Evolutionary conservation across 2,113 vertebrate species (phyloP), one percentile per base, ranked within the genome.

Genomic region (Rissa tridactyla): DNA sequence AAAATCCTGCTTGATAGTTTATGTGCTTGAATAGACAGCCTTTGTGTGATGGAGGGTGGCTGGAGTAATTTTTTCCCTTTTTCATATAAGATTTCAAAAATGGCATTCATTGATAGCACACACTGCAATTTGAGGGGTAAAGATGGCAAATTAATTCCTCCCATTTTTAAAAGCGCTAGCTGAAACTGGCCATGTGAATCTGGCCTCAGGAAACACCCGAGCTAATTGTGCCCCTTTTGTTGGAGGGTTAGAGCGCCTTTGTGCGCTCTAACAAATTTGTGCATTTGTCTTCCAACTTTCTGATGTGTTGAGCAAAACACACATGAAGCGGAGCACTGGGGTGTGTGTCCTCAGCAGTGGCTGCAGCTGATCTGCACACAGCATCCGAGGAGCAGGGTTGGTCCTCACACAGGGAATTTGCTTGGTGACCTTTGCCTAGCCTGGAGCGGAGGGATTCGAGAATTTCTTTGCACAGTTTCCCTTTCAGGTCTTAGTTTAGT

Each of bases 41-140:
- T 61, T 42, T 25, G n/a, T 4, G 0, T 36, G 62, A 40, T 0
- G 2, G 12, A 34, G 1, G 36, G 29, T 13, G 6, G 10, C 46
- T 64, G 51, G 26, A 47, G 26, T 64, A 29, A 68, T 55, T 72
- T 30, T 77, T 27, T 25, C 46, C 54, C 34, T 54, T 47, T 84
- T 62, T 69, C 27, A 27, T 44, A 5, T 27, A 52, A 65, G 47
- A 62, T 70, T 54, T 69, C 11, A 21, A 47, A 93, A 93, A 23
- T 1, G 3, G n/a, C 8, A 18, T 55, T 64, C 32, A 21, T 20
- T 72, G 22, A 10, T n/a, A 62, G 57, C 40, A 82, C 22, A 49
- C 27, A 47, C 8, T 65, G 15, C 58, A 52, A 12, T 38, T 72
- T 69, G 36, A 71, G n/a, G 29, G 19, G 7, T 80, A n/a, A 65